Percentiles rank a stretch among this genome's conserved stretches.
Conservation (phyloP, 2,797 vertebrate species). For the Picus viridis region DNA sequence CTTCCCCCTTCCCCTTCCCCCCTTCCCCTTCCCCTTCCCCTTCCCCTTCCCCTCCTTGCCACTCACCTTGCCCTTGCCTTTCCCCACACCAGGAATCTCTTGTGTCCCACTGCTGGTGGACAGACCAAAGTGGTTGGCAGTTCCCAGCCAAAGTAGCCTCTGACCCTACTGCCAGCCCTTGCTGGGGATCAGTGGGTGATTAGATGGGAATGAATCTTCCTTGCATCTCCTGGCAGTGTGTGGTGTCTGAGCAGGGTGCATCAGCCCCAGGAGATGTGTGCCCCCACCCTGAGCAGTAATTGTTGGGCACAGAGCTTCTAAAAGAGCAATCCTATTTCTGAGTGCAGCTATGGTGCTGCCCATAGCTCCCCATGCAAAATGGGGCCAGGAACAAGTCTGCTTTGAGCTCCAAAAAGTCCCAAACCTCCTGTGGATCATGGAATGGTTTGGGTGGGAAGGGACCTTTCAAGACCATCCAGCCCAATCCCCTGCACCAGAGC, state of each 20-base stretch:
- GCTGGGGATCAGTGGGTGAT: not conserved
- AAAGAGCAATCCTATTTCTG: not conserved
- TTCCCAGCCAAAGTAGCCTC: not conserved
- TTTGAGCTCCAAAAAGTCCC: not conserved
- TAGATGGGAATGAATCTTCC: not conserved
- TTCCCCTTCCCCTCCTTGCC: not conserved
- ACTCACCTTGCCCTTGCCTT: not conserved
- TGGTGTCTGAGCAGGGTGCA: not conserved
- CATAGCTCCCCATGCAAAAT: not conserved
- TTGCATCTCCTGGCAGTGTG: fast-evolving
- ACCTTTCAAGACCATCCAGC: not conserved
- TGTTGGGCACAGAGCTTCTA: not conserved
- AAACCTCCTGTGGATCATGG: not conserved
- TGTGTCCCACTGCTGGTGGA: not conserved
- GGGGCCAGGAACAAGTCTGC: not conserved
- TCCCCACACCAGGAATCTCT: not conserved
- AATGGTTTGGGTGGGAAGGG: not conserved
- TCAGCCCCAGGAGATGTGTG: not conserved
- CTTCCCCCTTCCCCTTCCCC: too few species aligned
- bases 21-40: not conserved
- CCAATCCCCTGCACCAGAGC: too few species aligned
- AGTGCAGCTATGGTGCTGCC: not conserved
- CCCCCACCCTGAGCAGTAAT: too few species aligned
- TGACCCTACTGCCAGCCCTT: not conserved
- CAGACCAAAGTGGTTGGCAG: fast-evolving